Conservation (phyloP, 2,888 invertebrate species). For the Notodonta ziczac region DNA sequence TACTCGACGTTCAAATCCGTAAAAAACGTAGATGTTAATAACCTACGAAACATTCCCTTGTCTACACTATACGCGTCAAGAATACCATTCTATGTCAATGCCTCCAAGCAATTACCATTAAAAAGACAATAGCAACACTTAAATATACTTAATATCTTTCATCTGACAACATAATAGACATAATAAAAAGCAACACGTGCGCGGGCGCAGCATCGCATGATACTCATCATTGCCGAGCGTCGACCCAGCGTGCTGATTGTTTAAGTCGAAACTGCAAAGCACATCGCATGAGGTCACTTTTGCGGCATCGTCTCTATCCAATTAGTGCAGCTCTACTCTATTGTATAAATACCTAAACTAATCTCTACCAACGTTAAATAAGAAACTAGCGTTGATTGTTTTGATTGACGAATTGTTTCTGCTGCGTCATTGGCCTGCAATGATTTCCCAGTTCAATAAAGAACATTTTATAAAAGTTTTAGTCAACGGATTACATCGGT, state of each 20-base stretch:
- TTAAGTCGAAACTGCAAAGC: constrained; percentile 42
- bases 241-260: constrained; percentile 59
- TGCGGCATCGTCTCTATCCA: constrained; percentile 1
- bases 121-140: constrained; percentile 55
- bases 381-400: too few relatives aligned
- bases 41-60: too few relatives aligned
- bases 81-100: constrained; percentile 40
- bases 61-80: not conserved
- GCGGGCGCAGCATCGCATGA: constrained; percentile 58
- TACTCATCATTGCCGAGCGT: constrained; percentile 56
- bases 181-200: constrained; percentile 70
- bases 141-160: constrained; percentile 56
- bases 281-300: constrained; percentile 35
- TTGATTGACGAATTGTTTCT: too few relatives aligned
- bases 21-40: too few relatives aligned
- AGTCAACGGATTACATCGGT: too few relatives aligned
- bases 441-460: too few relatives aligned
- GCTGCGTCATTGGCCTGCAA: too few relatives aligned
- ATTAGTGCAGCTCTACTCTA: constrained; percentile 3
- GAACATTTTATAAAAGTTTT: too few relatives aligned
- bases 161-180: constrained; percentile 68
- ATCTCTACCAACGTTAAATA: too few relatives aligned
- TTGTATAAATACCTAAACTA: not conserved
- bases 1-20: too few relatives aligned
- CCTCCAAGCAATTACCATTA: constrained; percentile 39